A percentile compares a stretch with the other conserved stretches of the same genome.
phyloP scores from a whole-genome alignment of 2,888 invertebrate genomes.

The Dasypogon diadema region DNA sequence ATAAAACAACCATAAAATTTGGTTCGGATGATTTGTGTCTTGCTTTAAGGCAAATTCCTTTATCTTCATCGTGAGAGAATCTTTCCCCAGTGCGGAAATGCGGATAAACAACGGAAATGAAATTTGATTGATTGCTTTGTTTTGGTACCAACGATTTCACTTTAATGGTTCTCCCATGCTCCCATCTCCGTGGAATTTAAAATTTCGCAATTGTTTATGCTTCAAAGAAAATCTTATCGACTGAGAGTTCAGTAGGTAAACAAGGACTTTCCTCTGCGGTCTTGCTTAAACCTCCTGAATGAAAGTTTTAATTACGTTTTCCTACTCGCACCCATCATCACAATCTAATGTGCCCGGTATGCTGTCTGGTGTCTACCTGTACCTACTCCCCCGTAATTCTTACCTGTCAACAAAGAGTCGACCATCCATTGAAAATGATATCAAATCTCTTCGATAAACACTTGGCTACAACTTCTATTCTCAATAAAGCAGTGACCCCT shows the following conservation, averaged over 20 bases:
- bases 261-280: conserved; percentile 28
- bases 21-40: neutral
- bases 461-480: conserved; percentile 50
- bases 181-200: neutral
- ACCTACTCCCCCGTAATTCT: conserved; percentile 1
- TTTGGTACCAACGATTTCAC: conserved; percentile 20
- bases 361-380: too few relatives aligned
- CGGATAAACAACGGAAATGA: conserved; percentile 14
- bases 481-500: conserved; percentile 36
- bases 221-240: conserved; percentile 21
- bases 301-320: conserved; percentile 45
- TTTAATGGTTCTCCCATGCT: neutral
- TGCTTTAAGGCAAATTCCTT: neutral
- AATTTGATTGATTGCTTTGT: conserved; percentile 38
- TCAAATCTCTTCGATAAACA: conserved; percentile 46
- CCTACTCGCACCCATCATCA: conserved; percentile 32
- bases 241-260: conserved; percentile 24
- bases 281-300: conserved; percentile 10
- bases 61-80: conserved; percentile 25
- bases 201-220: conserved; percentile 19
- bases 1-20: neutral
- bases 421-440: conserved; percentile 47
- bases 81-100: neutral
- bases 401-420: conserved; percentile 41
- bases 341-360: conserved; percentile 13